Percentiles rank a stretch among this genome's conserved stretches.
These are phyloP conservation scores for Henricia sp. DNA, from an alignment of 53 echinoderm and acorn worm genomes.

Conservation along the genomic window DNA sequence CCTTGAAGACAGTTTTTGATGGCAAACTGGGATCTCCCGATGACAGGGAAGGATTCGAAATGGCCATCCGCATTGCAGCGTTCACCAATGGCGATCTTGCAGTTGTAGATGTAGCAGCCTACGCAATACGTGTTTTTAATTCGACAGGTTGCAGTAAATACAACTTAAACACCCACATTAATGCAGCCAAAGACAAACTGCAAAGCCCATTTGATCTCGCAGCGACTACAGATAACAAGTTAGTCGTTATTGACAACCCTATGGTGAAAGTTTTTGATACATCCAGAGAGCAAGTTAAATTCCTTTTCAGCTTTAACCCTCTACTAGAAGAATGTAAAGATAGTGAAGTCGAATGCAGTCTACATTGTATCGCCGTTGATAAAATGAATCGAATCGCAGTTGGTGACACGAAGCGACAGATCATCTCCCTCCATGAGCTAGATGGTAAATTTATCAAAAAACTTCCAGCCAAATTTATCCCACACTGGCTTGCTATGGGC, in stretches of 20 bases:
- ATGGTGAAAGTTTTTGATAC: constrained; percentile 25
- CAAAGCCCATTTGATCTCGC: constrained; percentile 21
- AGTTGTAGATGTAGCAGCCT: constrained; percentile 8
- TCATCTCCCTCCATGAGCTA: constrained; percentile 22
- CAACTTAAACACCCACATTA: not conserved
- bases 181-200: not conserved
- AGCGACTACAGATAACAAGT: constrained; percentile 13
- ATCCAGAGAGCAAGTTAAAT: not conserved
- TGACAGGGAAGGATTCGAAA: not conserved
- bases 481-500: constrained; percentile 23
- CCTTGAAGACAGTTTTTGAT: constrained; percentile 15
- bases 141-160: not conserved
- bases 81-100: constrained; percentile 23
- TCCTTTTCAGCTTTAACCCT: constrained; percentile 13
- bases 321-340: not conserved
- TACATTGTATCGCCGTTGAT: constrained; percentile 31
- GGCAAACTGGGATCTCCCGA: not conserved
- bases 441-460: constrained; percentile 4
- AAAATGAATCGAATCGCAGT: constrained; percentile 32
- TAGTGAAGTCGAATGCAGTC: not conserved
- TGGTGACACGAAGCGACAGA: not conserved
- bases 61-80: constrained; percentile 30
- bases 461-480: constrained; percentile 3
- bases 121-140: constrained; percentile 14
- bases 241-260: constrained; percentile 12